A percentile compares a stretch with the other conserved stretches of the same genome.
These are phyloP conservation scores for Psephotus haematonotus DNA, from an alignment of 2,113 vertebrate genomes.

Conservation along the genomic window DNA sequence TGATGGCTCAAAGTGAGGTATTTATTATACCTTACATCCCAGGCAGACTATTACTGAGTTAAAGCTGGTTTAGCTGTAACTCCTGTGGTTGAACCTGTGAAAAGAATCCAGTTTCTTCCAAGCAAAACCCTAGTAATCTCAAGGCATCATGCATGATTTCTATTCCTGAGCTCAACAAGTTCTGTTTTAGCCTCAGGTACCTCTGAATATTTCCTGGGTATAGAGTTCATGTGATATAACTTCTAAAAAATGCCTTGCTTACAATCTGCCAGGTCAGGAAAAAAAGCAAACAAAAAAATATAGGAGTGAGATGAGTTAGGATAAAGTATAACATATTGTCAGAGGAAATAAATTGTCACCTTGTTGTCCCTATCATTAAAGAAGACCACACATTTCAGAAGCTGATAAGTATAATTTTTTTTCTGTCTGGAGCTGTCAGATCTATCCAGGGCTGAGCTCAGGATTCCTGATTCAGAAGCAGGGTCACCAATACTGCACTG, in stretches of 20 bases:
- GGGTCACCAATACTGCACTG: not conserved
- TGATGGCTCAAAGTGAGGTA: constrained; percentile 41
- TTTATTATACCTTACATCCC: not conserved
- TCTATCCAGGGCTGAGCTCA: not conserved
- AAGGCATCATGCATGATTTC: not conserved
- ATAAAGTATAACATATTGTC: not conserved
- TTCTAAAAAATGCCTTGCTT: not conserved
- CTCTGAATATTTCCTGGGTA: not conserved
- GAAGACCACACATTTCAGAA: not conserved
- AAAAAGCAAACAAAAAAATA: not conserved
- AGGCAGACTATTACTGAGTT: not conserved
- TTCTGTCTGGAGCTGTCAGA: not conserved
- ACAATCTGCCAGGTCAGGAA: not conserved
- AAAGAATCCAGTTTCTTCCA: not conserved
- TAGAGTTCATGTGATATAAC: not conserved
- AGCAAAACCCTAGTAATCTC: not conserved
- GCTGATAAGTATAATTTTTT: not conserved
- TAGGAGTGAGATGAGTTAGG: not conserved
- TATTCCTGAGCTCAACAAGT: not conserved
- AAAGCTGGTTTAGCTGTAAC: not conserved
- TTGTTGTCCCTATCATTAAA: not conserved
- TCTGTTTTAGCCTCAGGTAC: not conserved
- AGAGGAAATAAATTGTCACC: not conserved
- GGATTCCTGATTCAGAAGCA: not conserved
- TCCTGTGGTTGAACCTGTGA: not conserved